phyloP scores from a whole-genome alignment of 2,797 vertebrate species.

The Gastrophryne carolinensis region DNA sequence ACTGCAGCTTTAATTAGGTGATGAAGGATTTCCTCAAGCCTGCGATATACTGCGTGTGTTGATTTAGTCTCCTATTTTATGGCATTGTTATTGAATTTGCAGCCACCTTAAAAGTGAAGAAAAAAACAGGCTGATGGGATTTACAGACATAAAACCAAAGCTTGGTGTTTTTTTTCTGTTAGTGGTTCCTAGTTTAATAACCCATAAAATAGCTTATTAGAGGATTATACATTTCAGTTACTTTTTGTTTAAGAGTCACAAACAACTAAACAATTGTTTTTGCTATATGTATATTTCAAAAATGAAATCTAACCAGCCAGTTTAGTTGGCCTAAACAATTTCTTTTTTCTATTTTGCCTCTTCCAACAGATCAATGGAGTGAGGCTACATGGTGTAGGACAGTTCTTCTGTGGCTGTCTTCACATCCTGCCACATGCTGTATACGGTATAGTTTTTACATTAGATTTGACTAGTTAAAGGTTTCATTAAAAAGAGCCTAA shows the following conservation, averaged over 20 bases:
- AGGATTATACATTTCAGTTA: neutral
- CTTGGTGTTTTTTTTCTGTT: neutral
- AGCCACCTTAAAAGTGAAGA: neutral
- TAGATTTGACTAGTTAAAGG: no score
- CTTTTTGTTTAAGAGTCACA: neutral
- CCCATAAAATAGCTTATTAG: neutral
- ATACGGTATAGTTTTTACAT: no score
- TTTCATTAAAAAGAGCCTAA: no score
- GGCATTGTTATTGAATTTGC: slow-evolving; percentile 2
- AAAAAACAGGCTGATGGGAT: neutral
- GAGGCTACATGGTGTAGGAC: neutral
- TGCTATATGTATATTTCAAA: neutral
- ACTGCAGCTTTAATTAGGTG: neutral
- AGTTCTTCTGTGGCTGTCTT: slow-evolving; percentile 3
- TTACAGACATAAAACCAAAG: neutral
- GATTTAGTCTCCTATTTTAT: slow-evolving; percentile 22
- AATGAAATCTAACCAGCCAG: neutral
- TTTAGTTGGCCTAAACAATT: neutral
- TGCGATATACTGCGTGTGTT: neutral
- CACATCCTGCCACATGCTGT: slow-evolving; percentile 11
- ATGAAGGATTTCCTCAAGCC: neutral
- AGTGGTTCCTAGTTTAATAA: neutral
- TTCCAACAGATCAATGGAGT: neutral
- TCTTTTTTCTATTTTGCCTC: slow-evolving; percentile 3
- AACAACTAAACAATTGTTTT: neutral